Percentiles rank a stretch among this genome's conserved stretches.
phyloP scores from a whole-genome alignment of 1,140 invertebrate genomes.

The Drosophila nannoptera region DNA sequence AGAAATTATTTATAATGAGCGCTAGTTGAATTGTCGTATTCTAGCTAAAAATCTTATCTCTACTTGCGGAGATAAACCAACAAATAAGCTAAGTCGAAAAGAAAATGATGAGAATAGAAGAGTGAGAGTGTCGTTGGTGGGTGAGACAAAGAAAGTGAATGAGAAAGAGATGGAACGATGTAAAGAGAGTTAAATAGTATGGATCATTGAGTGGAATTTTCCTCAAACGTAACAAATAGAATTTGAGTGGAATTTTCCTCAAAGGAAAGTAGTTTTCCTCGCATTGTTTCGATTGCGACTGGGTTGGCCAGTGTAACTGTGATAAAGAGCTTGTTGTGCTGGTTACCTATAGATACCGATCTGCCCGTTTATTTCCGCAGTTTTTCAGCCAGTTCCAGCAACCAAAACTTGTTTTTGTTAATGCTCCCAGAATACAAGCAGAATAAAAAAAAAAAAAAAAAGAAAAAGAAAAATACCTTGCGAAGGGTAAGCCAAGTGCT shows the following conservation, averaged over 20 bases:
- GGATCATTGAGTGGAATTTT: slow-evolving; percentile 9
- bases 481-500: too few species aligned
- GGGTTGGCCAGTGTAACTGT: background rate
- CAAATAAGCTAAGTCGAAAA: too few species aligned
- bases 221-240: background rate
- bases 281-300: background rate
- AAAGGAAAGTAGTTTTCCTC: background rate
- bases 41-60: too few species aligned
- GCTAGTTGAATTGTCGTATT: too few species aligned
- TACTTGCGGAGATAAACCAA: too few species aligned
- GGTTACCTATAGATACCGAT: background rate
- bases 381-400: slow-evolving; percentile 1
- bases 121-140: too few species aligned
- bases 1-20: too few species aligned
- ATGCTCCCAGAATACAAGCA: slow-evolving; percentile 8
- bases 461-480: too few species aligned
- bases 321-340: slow-evolving; percentile 1
- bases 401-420: slow-evolving; percentile 7
- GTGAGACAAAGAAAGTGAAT: background rate
- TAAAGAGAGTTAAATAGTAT: background rate
- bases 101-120: too few species aligned
- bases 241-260: background rate
- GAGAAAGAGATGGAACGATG: background rate
- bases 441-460: too few species aligned
- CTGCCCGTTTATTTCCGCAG: slow-evolving; percentile 8